Conservation (phyloP, 2,888 invertebrate genomes). For the Julus scandinavius region DNA sequence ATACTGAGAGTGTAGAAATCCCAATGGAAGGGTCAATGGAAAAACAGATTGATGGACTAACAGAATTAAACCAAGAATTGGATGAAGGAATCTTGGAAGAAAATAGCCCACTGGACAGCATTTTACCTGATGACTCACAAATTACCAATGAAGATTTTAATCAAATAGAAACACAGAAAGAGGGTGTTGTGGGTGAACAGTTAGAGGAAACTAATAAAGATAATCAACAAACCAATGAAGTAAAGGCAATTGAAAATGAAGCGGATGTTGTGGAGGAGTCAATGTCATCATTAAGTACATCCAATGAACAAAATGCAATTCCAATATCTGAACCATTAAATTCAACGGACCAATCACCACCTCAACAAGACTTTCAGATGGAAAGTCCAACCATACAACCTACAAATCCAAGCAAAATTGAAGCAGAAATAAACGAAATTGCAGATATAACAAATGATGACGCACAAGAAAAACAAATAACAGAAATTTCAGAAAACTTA, state of each 20-base stretch:
- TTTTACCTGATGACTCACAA: background rate
- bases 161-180: background rate
- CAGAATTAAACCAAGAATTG: constrained; percentile 11
- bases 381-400: background rate
- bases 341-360: background rate
- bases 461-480: background rate
- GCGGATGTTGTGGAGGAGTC: background rate
- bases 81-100: background rate
- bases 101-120: too few species aligned
- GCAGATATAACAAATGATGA: background rate
- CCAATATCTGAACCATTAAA: background rate
- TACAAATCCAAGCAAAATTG: background rate
- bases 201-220: background rate
- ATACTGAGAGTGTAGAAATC: background rate
- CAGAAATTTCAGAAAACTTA: background rate
- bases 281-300: background rate
- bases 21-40: background rate
- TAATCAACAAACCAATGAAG: background rate
- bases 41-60: background rate
- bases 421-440: background rate
- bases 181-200: background rate
- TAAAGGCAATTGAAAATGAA: background rate
- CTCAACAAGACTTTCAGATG: background rate
- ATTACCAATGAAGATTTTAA: background rate
- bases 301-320: background rate